Evolutionary conservation across 2,797 vertebrate species (phyloP).

Genomic region (Linurgus olivaceus): DNA sequence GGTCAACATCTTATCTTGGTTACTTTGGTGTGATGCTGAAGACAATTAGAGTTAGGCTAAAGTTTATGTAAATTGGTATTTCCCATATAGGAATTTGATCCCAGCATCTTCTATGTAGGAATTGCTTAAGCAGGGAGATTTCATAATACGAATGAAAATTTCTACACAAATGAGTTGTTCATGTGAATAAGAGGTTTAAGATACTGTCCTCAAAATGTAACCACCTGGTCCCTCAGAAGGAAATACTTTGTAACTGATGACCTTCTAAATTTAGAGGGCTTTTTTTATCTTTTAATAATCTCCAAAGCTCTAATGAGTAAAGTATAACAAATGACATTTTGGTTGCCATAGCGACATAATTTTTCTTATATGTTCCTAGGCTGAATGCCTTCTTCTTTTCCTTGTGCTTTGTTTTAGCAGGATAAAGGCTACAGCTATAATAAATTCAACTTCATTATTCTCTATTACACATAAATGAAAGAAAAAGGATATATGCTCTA

Average conservation of each 20-base stretch:
- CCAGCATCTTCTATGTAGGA: not conserved
- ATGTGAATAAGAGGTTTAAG: not conserved
- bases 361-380: slow-evolving; percentile 14
- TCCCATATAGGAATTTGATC: not conserved
- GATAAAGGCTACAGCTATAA: slow-evolving; percentile 13
- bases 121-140: not conserved
- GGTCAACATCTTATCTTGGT: not conserved
- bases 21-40: not conserved
- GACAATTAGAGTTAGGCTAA: not conserved
- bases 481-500: slow-evolving; percentile 18
- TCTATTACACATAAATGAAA: slow-evolving; percentile 54
- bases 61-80: not conserved
- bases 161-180: not conserved
- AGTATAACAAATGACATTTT: slow-evolving; percentile 43
- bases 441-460: slow-evolving; percentile 23
- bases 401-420: slow-evolving; percentile 54
- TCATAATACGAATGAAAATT: not conserved
- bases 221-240: not conserved
- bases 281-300: not conserved
- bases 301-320: slow-evolving; percentile 37
- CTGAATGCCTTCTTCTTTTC: not conserved
- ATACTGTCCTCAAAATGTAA: not conserved
- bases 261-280: not conserved
- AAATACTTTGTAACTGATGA: not conserved
- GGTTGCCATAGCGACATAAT: slow-evolving; percentile 59